These are phyloP conservation scores for Morone saxatilis DNA, from an alignment of 2,113 vertebrate species.

Conservation along the genomic window DNA sequence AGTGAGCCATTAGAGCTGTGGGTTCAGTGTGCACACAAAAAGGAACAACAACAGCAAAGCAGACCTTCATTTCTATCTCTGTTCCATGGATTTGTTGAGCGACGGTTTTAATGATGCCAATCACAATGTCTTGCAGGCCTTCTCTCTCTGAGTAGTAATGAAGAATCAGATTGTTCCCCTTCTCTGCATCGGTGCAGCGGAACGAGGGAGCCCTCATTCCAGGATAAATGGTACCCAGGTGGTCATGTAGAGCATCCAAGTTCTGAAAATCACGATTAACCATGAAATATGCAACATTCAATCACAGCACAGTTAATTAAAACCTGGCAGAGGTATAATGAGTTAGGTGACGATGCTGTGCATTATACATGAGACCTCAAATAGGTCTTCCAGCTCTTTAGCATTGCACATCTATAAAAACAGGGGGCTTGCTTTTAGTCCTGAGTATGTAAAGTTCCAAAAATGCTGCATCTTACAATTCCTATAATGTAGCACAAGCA, in stretches of 20 bases:
- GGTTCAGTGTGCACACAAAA: constrained; percentile 16
- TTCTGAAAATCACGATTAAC: constrained; percentile 85
- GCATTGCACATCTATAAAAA: not conserved
- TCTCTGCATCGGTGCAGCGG: constrained; percentile 95
- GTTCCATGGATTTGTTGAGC: constrained; percentile 98
- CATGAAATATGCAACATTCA: constrained; percentile 20
- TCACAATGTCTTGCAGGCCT: constrained; percentile 98
- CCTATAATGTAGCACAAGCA: constrained; percentile 7
- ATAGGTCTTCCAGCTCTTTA: not conserved
- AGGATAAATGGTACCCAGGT: constrained; percentile 98
- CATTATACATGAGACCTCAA: constrained; percentile 13
- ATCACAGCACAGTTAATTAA: not conserved
- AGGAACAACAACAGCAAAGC: constrained; percentile 34
- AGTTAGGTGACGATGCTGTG: not conserved
- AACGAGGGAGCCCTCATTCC: constrained; percentile 99
- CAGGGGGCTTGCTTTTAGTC: not conserved
- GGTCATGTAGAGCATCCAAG: constrained; percentile 96
- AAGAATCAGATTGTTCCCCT: constrained; percentile 96
- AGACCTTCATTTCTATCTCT: constrained; percentile 99
- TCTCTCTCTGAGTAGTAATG: constrained; percentile 99
- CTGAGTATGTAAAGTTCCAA: not conserved
- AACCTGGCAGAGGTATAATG: not conserved
- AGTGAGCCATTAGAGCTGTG: constrained; percentile 12
- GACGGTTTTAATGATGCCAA: constrained; percentile 98
- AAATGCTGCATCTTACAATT: constrained; percentile 1